Evolutionary conservation across 2,888 invertebrate genomes (phyloP).

Genomic region (Perdita meconis): DNA sequence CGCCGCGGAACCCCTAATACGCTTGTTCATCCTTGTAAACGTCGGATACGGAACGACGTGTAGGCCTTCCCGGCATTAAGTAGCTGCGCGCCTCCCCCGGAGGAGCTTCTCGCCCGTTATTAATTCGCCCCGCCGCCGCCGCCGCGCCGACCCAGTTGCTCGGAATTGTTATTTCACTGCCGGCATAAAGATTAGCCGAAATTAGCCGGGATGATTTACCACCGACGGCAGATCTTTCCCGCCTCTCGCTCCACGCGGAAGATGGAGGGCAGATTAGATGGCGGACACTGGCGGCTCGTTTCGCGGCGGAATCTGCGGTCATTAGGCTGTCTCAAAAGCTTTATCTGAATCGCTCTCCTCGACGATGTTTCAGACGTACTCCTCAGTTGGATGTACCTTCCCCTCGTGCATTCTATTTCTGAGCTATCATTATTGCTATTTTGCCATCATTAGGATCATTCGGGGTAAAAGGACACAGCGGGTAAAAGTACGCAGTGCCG

Average conservation of each 20-base stretch:
- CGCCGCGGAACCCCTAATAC: conserved; percentile 27
- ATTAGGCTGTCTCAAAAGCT: neutral
- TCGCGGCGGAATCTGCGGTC: conserved; percentile 12
- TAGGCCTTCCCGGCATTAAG: conserved; percentile 29
- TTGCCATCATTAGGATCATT: too few species aligned
- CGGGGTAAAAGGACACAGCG: too few species aligned
- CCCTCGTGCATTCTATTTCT: too few species aligned
- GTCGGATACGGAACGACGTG: conserved; percentile 4
- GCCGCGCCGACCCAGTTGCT: conserved; percentile 45
- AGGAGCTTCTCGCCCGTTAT: conserved; percentile 42
- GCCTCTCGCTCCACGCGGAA: conserved; percentile 23
- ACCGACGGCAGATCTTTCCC: conserved; percentile 62
- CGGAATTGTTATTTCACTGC: conserved; percentile 77
- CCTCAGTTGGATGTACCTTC: too few species aligned
- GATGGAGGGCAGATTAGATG: conserved; percentile 38
- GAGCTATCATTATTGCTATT: too few species aligned
- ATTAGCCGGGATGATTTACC: conserved; percentile 78
- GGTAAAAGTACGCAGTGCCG: too few species aligned
- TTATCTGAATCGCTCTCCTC: neutral
- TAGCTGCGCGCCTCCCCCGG: conserved; percentile 9
- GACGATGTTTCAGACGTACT: neutral
- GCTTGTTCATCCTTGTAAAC: conserved; percentile 8
- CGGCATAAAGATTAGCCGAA: conserved; percentile 78
- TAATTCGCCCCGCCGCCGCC: conserved; percentile 63
- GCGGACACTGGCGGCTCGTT: neutral